Base-by-base conservation (phyloP, 1,140 invertebrate genomes). In the Heliconius congener region DNA sequence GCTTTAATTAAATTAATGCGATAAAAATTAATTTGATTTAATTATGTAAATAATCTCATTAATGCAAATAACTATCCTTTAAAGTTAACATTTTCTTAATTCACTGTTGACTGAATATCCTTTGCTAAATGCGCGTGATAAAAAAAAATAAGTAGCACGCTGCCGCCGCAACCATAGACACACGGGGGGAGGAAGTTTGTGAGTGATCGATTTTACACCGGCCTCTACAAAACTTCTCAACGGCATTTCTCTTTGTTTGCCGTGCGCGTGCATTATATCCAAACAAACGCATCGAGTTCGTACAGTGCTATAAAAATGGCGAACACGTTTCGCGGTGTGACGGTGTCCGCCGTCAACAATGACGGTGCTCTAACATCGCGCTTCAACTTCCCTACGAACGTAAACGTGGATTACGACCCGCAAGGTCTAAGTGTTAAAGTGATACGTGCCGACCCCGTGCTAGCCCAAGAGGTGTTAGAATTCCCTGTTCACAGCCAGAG, bases 381-480 rank as follows among this genome's bases (percentile, higher is more conserved):
- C 95, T 97, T 96, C 91, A 96, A 96, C 84, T 96, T 96, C 86
- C 95, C 96, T 87, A 96, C 97, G 81, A 96, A 95, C 90, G 91
- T 97, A 91, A 95, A 95, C 93, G 95, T 97, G 87, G 96, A 97
- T 87, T 97, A 97, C 92, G 97, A 97, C 92, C 96, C 97, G 60
- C 96, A 97, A 94, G 97, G 97, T 86, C 95, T 97, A 82, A 96
- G 96, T 93, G 94, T 97, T 84, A 96, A 96, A 95, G 94, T 97
- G 87, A 95, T 96, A 83, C 90, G 92, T 88, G 88, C 94, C 66
- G 93, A 94, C 85, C 91, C 93, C 55, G 89, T 92, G 81, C 81
- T 93, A 73, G 91, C 89, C 11, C 94, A 93, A 77, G 93, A 94
- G 85, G 86, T 96, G 82, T 88, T 96, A 83, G 96, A 97, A 91